These are phyloP conservation scores for Sterrhoptilus dennistouni DNA, from an alignment of 2,113 vertebrate species.

Conservation along the genomic window DNA sequence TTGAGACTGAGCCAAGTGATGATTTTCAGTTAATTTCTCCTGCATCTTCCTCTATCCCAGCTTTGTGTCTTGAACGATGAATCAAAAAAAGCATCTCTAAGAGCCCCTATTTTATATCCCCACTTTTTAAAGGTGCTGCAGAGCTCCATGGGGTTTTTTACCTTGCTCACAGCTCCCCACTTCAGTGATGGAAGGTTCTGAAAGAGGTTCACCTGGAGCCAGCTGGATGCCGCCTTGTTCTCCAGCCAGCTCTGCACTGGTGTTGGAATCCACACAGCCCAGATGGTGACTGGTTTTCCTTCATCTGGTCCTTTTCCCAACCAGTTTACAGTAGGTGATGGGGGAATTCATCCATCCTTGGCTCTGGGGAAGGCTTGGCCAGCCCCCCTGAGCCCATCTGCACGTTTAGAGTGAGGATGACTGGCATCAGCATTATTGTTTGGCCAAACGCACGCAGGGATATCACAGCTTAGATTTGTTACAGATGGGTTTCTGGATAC, in stretches of 20 bases:
- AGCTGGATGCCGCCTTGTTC: not conserved
- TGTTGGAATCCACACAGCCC: not conserved
- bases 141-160: not conserved
- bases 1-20: not conserved
- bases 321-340: not conserved
- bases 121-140: not conserved
- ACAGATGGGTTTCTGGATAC: slow-evolving; percentile 57
- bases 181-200: not conserved
- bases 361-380: not conserved
- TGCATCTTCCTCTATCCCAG: not conserved
- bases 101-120: not conserved
- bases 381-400: not conserved
- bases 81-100: accelerated
- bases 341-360: not conserved
- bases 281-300: not conserved
- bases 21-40: not conserved
- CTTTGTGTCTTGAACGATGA: not conserved
- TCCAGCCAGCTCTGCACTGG: accelerated
- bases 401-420: not conserved
- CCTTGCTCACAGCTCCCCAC: not conserved
- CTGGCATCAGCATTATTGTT: not conserved
- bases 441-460: slow-evolving; percentile 13
- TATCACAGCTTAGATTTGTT: slow-evolving; percentile 48
- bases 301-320: not conserved
- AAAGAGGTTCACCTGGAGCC: not conserved